Evolutionary conservation across 92 coral and sea anemone genomes (phyloP).

Genomic region (Metridium senile): DNA sequence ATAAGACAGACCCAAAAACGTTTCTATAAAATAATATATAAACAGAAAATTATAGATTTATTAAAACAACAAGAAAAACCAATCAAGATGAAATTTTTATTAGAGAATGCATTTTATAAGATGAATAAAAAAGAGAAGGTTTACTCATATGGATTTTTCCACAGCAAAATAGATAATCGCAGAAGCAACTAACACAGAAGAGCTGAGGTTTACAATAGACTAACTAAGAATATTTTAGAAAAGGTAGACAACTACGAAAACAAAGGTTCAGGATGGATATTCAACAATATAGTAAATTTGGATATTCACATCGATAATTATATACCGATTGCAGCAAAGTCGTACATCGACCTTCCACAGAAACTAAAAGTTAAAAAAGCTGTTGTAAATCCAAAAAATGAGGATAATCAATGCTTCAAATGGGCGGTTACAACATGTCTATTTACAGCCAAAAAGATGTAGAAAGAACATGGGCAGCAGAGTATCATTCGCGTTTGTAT

Average conservation of each 20-base stretch:
- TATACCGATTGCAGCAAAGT: slow-evolving; percentile 16
- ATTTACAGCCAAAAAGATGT: slow-evolving; percentile 22
- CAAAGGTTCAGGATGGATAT: slow-evolving; percentile 25
- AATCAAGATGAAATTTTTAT: not conserved
- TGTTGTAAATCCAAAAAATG: slow-evolving; percentile 39
- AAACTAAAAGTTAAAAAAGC: slow-evolving; percentile 24
- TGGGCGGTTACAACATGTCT: slow-evolving; percentile 42
- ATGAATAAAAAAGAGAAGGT: not conserved
- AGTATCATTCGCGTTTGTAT: too few species aligned
- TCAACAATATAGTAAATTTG: slow-evolving; percentile 7
- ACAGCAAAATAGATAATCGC: not conserved
- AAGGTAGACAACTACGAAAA: slow-evolving; percentile 16
- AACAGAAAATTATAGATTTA: not conserved
- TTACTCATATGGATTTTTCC: not conserved
- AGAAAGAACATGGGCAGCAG: too few species aligned
- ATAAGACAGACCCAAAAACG: not conserved
- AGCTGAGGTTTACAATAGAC: not conserved
- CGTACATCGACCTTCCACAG: slow-evolving; percentile 24
- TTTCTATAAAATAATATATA: not conserved
- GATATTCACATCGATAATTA: slow-evolving; percentile 7
- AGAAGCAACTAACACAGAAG: not conserved
- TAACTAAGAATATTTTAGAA: slow-evolving; percentile 14
- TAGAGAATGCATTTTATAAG: not conserved
- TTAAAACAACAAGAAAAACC: not conserved
- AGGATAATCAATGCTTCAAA: slow-evolving; percentile 47